These are phyloP conservation scores for Plagiodera versicolora DNA, from an alignment of 2,888 invertebrate species.

Conservation along the genomic window DNA sequence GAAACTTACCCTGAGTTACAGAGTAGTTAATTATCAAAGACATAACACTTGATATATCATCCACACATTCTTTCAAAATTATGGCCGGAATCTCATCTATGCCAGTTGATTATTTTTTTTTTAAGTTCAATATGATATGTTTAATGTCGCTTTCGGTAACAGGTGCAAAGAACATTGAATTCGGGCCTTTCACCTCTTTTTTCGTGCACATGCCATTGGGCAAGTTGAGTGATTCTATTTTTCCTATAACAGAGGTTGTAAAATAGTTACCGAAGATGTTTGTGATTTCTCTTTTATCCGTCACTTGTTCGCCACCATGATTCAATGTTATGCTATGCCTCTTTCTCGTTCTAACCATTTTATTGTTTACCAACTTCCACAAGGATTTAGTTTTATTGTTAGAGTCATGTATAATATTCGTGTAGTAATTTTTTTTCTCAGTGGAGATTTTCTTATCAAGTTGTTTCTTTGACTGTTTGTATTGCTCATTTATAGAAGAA, in stretches of 20 bases:
- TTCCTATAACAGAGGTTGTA: not conserved
- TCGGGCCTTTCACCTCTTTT: not conserved
- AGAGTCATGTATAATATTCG: constrained; percentile 1
- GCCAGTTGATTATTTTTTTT: too few relatives aligned
- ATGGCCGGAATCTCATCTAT: constrained; percentile 3
- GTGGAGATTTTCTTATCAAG: not conserved
- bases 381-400: constrained; percentile 3
- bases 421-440: constrained; percentile 5
- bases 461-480: constrained; percentile 3
- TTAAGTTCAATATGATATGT: not conserved
- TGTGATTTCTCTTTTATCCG: not conserved
- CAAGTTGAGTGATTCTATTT: constrained; percentile 1
- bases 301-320: not conserved
- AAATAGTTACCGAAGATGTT: constrained; percentile 4
- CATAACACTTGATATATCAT: not conserved
- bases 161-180: constrained; percentile 6
- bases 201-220: constrained; percentile 1
- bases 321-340: not conserved
- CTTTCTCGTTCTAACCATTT: not conserved
- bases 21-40: not conserved
- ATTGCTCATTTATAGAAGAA: not conserved
- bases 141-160: constrained; percentile 4
- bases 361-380: not conserved
- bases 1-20: constrained; percentile 5
- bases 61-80: not conserved